Evolutionary conservation across 2,113 vertebrate species (phyloP).

Genomic region (Strigops habroptila): DNA sequence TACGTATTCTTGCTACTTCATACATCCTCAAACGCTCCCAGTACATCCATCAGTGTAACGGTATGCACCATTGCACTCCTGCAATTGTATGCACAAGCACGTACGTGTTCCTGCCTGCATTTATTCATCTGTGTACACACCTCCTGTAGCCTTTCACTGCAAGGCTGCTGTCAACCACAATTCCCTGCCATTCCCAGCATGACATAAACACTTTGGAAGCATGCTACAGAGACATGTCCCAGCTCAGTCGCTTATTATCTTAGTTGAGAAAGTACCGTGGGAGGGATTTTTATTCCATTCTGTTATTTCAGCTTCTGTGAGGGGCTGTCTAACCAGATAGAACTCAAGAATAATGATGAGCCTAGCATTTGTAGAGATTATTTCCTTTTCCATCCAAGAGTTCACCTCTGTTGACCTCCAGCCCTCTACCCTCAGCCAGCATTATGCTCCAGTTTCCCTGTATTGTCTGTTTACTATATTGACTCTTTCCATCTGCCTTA

Average conservation of each 20-base stretch:
- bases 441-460: not conserved
- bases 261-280: not conserved
- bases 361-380: not conserved
- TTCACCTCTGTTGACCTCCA: not conserved
- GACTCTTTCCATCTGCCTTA: not conserved
- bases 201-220: not conserved
- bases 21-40: not conserved
- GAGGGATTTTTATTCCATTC: not conserved
- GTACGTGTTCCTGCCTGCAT: not conserved
- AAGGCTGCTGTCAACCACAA: not conserved
- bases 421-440: not conserved
- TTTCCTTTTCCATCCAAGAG: not conserved
- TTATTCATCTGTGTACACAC: not conserved
- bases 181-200: not conserved
- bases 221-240: not conserved
- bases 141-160: not conserved
- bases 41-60: not conserved
- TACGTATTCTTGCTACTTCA: fast-evolving
- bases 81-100: not conserved
- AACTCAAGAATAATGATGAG: not conserved
- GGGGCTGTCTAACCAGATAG: not conserved
- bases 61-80: not conserved
- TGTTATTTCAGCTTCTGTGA: not conserved
- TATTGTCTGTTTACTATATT: not conserved
- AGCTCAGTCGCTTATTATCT: not conserved